Evolutionary conservation across 2,888 invertebrate species (phyloP), one percentile per base, ranked within the genome.

Genomic region (Bombylius major): DNA sequence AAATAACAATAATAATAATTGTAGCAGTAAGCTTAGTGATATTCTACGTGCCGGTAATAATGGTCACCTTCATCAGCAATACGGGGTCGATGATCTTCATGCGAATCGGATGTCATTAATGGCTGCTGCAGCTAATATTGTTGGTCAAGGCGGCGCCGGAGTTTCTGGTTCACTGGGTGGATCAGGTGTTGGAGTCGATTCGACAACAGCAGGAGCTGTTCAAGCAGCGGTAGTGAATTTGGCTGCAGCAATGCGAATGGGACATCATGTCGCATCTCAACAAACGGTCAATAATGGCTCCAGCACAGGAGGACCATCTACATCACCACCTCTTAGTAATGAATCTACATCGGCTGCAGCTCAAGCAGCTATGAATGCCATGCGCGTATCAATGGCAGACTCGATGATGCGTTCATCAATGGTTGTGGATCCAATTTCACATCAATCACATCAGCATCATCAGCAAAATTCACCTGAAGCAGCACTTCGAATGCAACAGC

Each of bases 171-270:
- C 64, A 47, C 54, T 70, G 44, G 62, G 66, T 5, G 69, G 70
- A 12, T 71, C 78, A 1, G 75, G 75, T 32, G 59, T 61, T 4
- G 62, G 61, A 31, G 76, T 77, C 3, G 79, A 80, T 60, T 70
- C 76, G 6, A 71, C 73, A 47, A 70, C 74, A 36, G 77, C 78
- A 7, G 78, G 79, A 3, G 85, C 84, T 9, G 83, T 83, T 5
- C 83, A 83, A 68, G 86, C 85, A 8, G 86, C 86, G 5, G 84
- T 84, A 12, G 86, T 86, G 1, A 87, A 86, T 66, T 75, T 87
- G 58, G 87, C 87, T 7, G 84, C 86, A 51, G 87, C 86, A 3
- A 87, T 87, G 86, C 76, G 87, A 60, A 81, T 85, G 64, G 78
- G 77, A 55, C 51, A 51, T 9, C 59, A 59, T 56, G 63, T 60